A percentile compares a stretch with the other conserved stretches of the same genome.
Conservation (phyloP, 2,888 invertebrate genomes). For the Eutolmus rufibarbis region DNA sequence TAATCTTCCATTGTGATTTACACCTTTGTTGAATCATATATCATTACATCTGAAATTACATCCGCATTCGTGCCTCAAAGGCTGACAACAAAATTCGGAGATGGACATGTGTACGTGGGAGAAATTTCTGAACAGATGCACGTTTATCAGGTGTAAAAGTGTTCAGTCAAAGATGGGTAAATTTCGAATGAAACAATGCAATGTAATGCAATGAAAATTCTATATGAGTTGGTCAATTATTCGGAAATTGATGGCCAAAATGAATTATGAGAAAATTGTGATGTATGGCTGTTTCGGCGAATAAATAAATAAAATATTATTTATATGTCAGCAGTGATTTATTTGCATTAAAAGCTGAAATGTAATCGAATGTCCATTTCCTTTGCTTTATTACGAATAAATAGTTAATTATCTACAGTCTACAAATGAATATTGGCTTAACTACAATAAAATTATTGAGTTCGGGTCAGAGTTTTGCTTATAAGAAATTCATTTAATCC, state of each 20-base stretch:
- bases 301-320: background rate
- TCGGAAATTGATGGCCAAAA: background rate
- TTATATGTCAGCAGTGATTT: background rate
- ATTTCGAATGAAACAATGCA: background rate
- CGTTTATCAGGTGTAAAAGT: background rate
- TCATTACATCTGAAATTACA: background rate
- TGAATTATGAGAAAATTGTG: background rate
- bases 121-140: background rate
- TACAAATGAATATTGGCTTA: background rate
- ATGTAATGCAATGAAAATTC: background rate
- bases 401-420: background rate
- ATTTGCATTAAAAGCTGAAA: background rate
- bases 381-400: background rate
- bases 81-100: background rate
- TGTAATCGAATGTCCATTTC: background rate
- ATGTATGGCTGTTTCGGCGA: background rate
- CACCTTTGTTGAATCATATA: background rate
- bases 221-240: background rate
- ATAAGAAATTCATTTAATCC: background rate
- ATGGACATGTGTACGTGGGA: background rate
- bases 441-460: background rate
- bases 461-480: background rate
- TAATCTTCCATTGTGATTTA: background rate
- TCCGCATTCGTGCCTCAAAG: background rate
- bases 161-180: background rate